Evolutionary conservation across 2,888 invertebrate genomes (phyloP), one percentile per base, ranked within the genome.

Genomic region (Oeneis ivallda): DNA sequence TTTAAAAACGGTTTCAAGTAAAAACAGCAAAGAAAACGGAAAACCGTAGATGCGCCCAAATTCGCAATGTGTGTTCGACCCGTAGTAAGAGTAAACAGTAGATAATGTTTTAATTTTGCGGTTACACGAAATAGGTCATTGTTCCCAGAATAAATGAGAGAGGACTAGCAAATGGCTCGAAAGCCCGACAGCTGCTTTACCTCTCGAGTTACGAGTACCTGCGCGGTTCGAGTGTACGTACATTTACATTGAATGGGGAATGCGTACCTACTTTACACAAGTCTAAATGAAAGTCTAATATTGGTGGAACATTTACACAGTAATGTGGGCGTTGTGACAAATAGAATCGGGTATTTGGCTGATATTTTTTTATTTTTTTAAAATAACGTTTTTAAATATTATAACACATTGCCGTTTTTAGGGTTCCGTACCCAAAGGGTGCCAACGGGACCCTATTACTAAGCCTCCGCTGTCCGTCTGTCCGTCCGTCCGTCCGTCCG

Each of bases 71-170:
- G 47, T 17, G 17, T 9, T n/a, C 10, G 47, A 34, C 10, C 37
- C 47, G 45, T 47, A 49, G 45, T 47, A 49, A 59, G 37, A 49
- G 34, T 49, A 49, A 59, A 59, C 59, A 59, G 58, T 58, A 45
- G 59, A 59, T 59, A n/a, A 49, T 37, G 26, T 61, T 61, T 61
- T 50, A 61, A 61, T 61, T 61, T 61, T 26, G 61, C 52, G 61
- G 52, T 19, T 41, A 39, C 41, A 52, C 41, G 41, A 61, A 61
- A 61, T 61, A 61, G 61, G 61, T 41, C 60, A 60, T 60, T 60
- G 60, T 52, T 39, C 50, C 61, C 39, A 61, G 32, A 61, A 61
- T 61, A 61, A 61, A 52, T 52, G 61, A 41, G 37, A 61, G 61
- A 61, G 41, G 61, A 39, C 61, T 41, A 61, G 41, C 61, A 50